Percentiles rank a stretch among this genome's conserved stretches.
Evolutionary conservation across 2,113 vertebrate species (phyloP).

Genomic region (Nymphicus hollandicus): DNA sequence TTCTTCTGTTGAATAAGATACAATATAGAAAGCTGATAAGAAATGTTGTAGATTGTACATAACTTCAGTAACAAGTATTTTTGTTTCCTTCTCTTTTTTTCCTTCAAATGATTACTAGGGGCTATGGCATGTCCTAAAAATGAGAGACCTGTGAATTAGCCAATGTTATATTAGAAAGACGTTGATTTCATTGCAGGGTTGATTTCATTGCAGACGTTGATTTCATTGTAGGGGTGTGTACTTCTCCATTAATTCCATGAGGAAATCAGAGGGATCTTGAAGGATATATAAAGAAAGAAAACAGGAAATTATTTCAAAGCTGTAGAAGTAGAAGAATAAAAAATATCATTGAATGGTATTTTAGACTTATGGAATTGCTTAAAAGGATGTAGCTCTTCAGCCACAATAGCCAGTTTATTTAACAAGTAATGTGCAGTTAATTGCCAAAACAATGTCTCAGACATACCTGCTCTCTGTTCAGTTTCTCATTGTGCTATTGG

Average conservation of each 20-base stretch:
- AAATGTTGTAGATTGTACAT: background rate
- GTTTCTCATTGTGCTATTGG: background rate
- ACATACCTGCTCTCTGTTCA: background rate
- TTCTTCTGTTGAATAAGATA: background rate
- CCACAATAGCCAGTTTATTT: background rate
- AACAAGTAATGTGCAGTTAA: background rate
- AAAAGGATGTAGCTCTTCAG: background rate
- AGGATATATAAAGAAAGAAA: background rate
- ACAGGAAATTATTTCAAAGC: background rate
- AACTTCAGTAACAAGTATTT: background rate
- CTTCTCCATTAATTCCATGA: background rate
- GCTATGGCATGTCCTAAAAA: background rate
- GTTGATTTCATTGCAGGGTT: background rate
- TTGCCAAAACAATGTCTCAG: background rate
- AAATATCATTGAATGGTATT: background rate
- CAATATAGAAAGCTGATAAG: background rate
- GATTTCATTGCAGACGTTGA: background rate
- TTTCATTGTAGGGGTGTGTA: background rate
- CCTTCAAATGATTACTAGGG: background rate
- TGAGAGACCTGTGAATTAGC: background rate
- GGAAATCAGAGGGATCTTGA: background rate
- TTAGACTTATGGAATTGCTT: background rate
- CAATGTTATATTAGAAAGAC: background rate
- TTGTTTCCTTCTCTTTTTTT: background rate
- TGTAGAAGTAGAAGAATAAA: background rate